Base-by-base conservation (phyloP, 1,140 invertebrate genomes). In the Hyposmocoma kahamanoa region DNA sequence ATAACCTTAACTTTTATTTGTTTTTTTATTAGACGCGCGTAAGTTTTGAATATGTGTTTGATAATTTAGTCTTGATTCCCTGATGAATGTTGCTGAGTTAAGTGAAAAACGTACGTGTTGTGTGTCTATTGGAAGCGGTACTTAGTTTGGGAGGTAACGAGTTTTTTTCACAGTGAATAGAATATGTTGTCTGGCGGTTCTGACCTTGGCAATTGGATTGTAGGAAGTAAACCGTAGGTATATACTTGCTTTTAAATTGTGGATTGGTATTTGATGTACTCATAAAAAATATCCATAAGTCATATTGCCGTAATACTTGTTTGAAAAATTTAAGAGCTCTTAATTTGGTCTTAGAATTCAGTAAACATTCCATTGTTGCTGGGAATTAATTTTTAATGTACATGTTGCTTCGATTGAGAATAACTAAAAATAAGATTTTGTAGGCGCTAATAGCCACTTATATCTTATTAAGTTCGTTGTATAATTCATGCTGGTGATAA, bases 191-290 rank as follows among this genome's bases (percentile, higher is more conserved):
- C 71, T 72, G 65, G 64, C 68, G 63, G 61, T 47, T 68, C 57
- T 78, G 82, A 82, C 82, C 82, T 85, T 85, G 82, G 74, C 62
- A 82, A 82, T 83, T 85, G 76, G 75, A 85, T 85, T 85, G 82
- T 83, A 85, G 82, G 82, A 85, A 85, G 79, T 85, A 76, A 84
- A 80, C 58, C 77, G 71, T 79, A 78, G 68, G n/a, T n/a, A n/a
- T n/a, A 75, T 82, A 84, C 78, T 79, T 82, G 75, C 75, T 75
- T 81, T 79, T 77, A 85, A 83, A 85, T 82, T 85, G 82, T 83
- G 77, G 78, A 71, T 83, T 76, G 77, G 71, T 82, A 76, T 78
- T 83, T 78, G 81, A 83, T 81, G 79, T 83, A 81, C 77, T 74
- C 63, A 74, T 72, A 84, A 84, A 82, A 82, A 82, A 77, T 72